A percentile compares a stretch with the other conserved stretches of the same genome.
Evolutionary conservation across 2,888 invertebrate genomes (phyloP).

Genomic region (Diachrysia chrysitis): DNA sequence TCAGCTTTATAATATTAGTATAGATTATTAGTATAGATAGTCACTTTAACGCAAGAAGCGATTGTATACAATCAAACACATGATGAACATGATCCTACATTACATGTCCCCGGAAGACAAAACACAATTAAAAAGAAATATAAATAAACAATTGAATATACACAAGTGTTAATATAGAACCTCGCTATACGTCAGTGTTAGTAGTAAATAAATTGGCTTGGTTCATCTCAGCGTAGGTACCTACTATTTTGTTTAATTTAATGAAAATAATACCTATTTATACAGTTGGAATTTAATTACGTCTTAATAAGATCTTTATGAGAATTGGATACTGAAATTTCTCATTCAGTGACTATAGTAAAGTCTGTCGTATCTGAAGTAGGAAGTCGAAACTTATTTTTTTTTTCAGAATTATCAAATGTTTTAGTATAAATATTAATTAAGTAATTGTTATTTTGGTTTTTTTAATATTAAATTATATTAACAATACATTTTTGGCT

Average conservation of each 20-base stretch:
- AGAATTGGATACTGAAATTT: not conserved
- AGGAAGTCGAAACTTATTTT: not conserved
- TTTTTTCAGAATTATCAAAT: not conserved
- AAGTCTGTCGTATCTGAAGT: not conserved
- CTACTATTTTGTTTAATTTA: not conserved
- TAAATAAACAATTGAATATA: not conserved
- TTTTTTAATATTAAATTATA: no score
- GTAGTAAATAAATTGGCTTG: slow-evolving; percentile 4
- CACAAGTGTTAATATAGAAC: slow-evolving; percentile 1
- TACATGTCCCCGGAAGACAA: not conserved
- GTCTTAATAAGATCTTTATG: not conserved
- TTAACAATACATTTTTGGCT: no score
- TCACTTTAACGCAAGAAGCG: not conserved
- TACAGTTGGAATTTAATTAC: slow-evolving; percentile 4
- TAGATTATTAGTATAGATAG: no score
- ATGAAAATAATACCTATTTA: not conserved
- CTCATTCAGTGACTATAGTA: slow-evolving; percentile 1
- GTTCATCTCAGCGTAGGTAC: slow-evolving; percentile 1
- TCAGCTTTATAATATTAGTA: no score
- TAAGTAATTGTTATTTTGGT: not conserved
- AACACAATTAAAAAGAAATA: not conserved
- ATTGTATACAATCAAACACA: not conserved
- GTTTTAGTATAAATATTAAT: not conserved
- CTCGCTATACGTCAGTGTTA: not conserved
- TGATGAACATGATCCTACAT: not conserved